Evolutionary conservation across 2,113 vertebrate genomes (phyloP).

Genomic region (Grammomys surdaster): DNA sequence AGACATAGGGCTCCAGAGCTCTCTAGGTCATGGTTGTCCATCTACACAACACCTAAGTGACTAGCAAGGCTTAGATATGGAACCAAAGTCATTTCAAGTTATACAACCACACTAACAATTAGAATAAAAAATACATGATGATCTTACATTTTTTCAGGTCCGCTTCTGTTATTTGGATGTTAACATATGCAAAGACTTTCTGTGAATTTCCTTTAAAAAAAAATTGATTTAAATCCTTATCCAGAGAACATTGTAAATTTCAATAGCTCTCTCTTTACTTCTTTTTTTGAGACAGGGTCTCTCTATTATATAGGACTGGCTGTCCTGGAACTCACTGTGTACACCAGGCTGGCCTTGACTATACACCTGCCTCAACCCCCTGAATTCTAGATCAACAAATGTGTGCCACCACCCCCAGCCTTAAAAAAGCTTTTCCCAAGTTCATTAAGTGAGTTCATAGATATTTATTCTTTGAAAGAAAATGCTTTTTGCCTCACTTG

Average conservation of each 20-base stretch:
- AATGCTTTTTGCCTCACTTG: constrained; percentile 30
- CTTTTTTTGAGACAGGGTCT: neutral
- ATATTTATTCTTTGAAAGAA: constrained; percentile 47
- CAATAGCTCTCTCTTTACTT: neutral
- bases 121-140: neutral
- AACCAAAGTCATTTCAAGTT: constrained; percentile 49
- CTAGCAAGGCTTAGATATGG: neutral
- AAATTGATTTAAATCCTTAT: constrained; percentile 2
- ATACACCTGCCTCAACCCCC: neutral
- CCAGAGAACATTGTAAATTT: constrained; percentile 19
- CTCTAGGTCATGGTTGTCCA: neutral
- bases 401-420: neutral
- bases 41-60: neutral
- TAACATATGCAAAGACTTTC: constrained; percentile 95
- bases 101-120: constrained; percentile 5
- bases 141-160: constrained; percentile 92
- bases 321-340: neutral
- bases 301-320: neutral
- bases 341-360: neutral
- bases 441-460: neutral
- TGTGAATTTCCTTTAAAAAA: constrained; percentile 88
- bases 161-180: constrained; percentile 90
- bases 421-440: neutral
- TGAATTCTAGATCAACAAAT: neutral
- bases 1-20: neutral